Percentiles rank a stretch among this genome's conserved stretches.
Conservation (phyloP, 2,113 vertebrate species). For the Urocynchramus pylzowi region DNA sequence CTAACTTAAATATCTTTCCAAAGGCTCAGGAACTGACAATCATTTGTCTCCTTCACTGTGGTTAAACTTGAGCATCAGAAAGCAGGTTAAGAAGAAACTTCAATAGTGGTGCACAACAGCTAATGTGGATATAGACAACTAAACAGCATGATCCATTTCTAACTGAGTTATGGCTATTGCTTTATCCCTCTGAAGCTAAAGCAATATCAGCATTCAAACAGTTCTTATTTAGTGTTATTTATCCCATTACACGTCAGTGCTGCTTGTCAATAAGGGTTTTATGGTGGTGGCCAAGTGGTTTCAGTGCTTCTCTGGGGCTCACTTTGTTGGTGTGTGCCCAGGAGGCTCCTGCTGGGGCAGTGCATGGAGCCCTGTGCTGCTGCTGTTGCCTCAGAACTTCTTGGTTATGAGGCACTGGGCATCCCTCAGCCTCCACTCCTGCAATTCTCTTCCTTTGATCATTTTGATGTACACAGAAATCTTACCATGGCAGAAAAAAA, state of each 20-base stretch:
- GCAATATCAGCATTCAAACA: not conserved
- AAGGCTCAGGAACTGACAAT: not conserved
- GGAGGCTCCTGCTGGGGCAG: not conserved
- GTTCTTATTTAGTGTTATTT: not conserved
- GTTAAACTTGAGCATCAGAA: not conserved
- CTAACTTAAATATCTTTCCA: slow-evolving; percentile 41
- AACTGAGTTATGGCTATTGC: not conserved
- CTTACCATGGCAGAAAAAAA: not conserved
- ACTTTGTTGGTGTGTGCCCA: not conserved
- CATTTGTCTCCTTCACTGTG: not conserved
- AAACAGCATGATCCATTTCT: not conserved
- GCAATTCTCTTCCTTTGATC: not conserved
- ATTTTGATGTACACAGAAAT: not conserved
- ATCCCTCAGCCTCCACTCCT: not conserved
- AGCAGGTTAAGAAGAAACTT: not conserved
- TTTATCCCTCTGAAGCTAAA: not conserved
- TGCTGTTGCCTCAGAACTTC: not conserved
- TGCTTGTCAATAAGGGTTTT: not conserved
- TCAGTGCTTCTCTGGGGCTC: not conserved
- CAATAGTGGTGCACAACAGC: not conserved
- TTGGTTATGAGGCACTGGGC: not conserved
- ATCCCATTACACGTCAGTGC: not conserved
- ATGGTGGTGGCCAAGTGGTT: not conserved
- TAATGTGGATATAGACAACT: not conserved
- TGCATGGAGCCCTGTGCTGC: not conserved